Conservation (phyloP, 1,140 invertebrate genomes). For the Zaprionus kolodkinae region DNA sequence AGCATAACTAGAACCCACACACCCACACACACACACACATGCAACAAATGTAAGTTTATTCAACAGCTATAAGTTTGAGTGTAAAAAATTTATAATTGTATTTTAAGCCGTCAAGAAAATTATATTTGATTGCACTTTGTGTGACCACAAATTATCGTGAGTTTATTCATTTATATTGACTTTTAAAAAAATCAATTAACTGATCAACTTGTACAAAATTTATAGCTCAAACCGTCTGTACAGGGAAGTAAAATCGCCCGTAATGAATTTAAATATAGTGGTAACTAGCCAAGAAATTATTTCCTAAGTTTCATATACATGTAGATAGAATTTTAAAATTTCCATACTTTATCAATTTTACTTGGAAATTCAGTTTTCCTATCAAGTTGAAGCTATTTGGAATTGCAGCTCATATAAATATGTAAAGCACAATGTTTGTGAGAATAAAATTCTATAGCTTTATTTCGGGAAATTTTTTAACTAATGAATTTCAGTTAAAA, state of each 20-base stretch:
- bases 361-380: background rate
- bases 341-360: background rate
- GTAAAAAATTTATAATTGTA: conserved; percentile 60
- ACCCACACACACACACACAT: conserved; percentile 20
- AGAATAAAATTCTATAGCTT: background rate
- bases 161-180: conserved; percentile 38
- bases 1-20: conserved; percentile 27
- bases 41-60: conserved; percentile 54
- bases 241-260: background rate
- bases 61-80: conserved; percentile 52
- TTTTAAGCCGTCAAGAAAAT: conserved; percentile 44
- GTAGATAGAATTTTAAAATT: background rate
- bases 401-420: background rate
- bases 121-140: conserved; percentile 42
- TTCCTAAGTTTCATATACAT: background rate
- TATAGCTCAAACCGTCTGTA: background rate
- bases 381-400: background rate
- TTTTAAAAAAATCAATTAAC: conserved; percentile 2
- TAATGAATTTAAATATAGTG: background rate
- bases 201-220: background rate
- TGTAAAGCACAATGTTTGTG: background rate
- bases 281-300: background rate
- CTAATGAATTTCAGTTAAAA: too few species aligned
- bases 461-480: too few species aligned
- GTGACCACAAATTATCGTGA: conserved; percentile 29